phyloP scores from a whole-genome alignment of 2,888 invertebrate species.

The Plagodis dolabraria region DNA sequence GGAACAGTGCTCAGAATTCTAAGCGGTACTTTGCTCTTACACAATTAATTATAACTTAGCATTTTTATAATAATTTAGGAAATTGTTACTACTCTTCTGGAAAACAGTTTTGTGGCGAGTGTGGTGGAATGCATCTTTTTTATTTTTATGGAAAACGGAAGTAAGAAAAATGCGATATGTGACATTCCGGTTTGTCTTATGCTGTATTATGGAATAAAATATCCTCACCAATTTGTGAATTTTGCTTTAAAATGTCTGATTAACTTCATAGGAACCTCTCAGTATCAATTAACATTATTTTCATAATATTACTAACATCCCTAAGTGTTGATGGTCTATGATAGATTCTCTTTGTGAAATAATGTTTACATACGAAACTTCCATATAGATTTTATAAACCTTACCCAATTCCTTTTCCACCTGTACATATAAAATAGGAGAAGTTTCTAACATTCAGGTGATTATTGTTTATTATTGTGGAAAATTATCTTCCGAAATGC shows the following conservation, averaged over 20 bases:
- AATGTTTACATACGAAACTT: too few relatives aligned
- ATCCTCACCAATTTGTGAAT: slow-evolving; percentile 80
- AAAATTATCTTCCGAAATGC: too few relatives aligned
- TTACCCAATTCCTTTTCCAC: too few relatives aligned
- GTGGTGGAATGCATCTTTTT: slow-evolving; percentile 76
- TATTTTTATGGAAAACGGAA: slow-evolving; percentile 78
- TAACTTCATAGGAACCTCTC: slow-evolving; percentile 6
- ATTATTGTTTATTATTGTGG: too few relatives aligned
- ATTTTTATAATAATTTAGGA: slow-evolving; percentile 84
- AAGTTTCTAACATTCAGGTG: too few relatives aligned
- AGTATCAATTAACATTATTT: not conserved
- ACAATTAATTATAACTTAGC: slow-evolving; percentile 84
- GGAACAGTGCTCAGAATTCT: slow-evolving; percentile 74
- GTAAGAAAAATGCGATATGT: slow-evolving; percentile 78
- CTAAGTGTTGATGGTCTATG: too few relatives aligned
- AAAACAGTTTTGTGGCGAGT: slow-evolving; percentile 71
- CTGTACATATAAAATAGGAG: too few relatives aligned
- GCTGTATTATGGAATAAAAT: slow-evolving; percentile 85
- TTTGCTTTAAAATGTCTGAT: slow-evolving; percentile 51
- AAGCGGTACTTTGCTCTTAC: slow-evolving; percentile 78
- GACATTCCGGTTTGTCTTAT: slow-evolving; percentile 85
- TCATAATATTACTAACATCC: slow-evolving; percentile 1
- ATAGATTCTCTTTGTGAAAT: not conserved
- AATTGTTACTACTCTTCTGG: slow-evolving; percentile 76
- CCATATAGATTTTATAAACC: too few relatives aligned